Evolutionary conservation across 2,888 invertebrate genomes (phyloP).

Genomic region (Drosophila merina): DNA sequence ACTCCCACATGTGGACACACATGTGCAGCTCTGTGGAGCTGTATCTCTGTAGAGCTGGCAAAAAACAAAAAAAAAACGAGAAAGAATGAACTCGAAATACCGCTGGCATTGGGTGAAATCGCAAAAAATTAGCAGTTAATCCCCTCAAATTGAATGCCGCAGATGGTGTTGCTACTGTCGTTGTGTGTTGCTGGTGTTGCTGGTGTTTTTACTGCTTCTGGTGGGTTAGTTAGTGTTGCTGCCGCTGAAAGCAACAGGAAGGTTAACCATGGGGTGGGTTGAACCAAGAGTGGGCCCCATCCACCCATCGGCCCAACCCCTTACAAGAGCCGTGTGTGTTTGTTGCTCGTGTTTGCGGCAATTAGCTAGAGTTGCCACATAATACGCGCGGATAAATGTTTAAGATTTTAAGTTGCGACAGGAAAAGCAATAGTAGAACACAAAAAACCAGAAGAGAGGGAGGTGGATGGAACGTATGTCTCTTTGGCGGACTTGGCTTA

Average conservation of each 20-base stretch:
- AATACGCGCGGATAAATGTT: conserved; percentile 82
- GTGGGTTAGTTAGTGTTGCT: conserved; percentile 19
- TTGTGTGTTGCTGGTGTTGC: conserved; percentile 25
- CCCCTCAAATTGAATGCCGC: conserved; percentile 83
- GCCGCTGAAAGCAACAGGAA: conserved; percentile 31
- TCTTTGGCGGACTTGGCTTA: conserved; percentile 24
- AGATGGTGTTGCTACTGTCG: conserved; percentile 71
- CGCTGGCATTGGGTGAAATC: conserved; percentile 74
- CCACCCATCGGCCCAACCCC: background rate
- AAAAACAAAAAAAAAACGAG: conserved; percentile 4
- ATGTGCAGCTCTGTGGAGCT: conserved; percentile 8
- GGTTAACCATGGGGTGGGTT: conserved; percentile 10
- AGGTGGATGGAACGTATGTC: background rate
- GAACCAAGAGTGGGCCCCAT: background rate
- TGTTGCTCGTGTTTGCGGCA: conserved; percentile 62
- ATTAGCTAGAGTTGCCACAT: conserved; percentile 82
- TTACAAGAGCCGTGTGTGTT: conserved; percentile 7
- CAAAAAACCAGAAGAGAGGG: background rate
- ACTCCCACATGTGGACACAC: conserved; percentile 19
- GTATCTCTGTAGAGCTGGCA: conserved; percentile 1
- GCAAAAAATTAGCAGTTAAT: conserved; percentile 83
- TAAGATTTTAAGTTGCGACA: conserved; percentile 78
- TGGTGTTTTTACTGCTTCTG: conserved; percentile 3
- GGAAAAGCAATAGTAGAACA: background rate
- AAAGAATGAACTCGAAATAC: conserved; percentile 40